Percentiles rank a stretch among this genome's conserved stretches.
Evolutionary conservation across 1,140 invertebrate species (phyloP).

Genomic region (Formica selysi): DNA sequence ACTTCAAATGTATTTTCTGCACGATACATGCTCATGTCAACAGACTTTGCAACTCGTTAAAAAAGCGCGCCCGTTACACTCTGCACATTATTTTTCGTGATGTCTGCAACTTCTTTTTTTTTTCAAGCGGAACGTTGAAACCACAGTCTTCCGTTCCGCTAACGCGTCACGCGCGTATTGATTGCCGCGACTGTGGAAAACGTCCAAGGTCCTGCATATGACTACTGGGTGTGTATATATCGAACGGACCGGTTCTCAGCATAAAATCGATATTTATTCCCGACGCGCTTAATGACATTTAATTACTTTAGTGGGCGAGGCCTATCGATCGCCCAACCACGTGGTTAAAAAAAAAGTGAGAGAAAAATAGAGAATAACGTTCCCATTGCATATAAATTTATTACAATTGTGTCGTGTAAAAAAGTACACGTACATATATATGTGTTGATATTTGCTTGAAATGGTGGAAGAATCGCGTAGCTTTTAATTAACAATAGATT

Average conservation of each 20-base stretch:
- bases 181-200: constrained; percentile 67
- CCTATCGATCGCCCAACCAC: constrained; percentile 51
- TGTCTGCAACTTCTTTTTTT: constrained; percentile 21
- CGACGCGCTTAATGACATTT: constrained; percentile 70
- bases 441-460: constrained; percentile 5
- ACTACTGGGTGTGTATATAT: constrained; percentile 56
- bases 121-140: constrained; percentile 32
- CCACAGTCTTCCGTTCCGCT: constrained; percentile 38
- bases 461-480: neutral
- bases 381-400: constrained; percentile 2
- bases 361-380: constrained; percentile 23
- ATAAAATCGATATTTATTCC: constrained; percentile 76
- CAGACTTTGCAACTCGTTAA: neutral
- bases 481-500: constrained; percentile 22
- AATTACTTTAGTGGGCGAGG: constrained; percentile 67
- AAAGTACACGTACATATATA: neutral
- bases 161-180: constrained; percentile 66
- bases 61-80: neutral
- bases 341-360: neutral
- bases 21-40: neutral
- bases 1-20: neutral
- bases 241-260: constrained; percentile 50
- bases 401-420: constrained; percentile 14
- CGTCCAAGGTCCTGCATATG: constrained; percentile 73
- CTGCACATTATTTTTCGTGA: constrained; percentile 11